A percentile compares a stretch with the other conserved stretches of the same genome.
Evolutionary conservation across 2,797 vertebrate species (phyloP).

Genomic region (Phataginus tetradactyla): DNA sequence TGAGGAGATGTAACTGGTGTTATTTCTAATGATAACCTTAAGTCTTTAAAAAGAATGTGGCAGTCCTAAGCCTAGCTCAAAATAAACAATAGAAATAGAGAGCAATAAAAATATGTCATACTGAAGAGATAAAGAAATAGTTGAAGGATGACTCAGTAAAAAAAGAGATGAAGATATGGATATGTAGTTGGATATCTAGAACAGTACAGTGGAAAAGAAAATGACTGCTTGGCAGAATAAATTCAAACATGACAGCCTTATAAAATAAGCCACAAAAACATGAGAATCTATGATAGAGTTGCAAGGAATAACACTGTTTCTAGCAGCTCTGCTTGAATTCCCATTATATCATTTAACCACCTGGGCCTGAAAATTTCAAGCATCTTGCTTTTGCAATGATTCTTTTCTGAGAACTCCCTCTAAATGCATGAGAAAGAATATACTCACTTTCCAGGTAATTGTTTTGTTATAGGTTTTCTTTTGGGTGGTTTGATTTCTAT

Average conservation of each 20-base stretch:
- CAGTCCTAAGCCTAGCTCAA: neutral
- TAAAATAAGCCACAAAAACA: constrained; percentile 48
- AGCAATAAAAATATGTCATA: constrained; percentile 22
- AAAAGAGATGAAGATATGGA: neutral
- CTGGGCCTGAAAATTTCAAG: constrained; percentile 33
- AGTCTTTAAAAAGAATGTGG: constrained; percentile 16
- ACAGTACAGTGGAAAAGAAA: neutral
- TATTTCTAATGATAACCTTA: neutral
- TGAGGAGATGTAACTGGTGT: neutral
- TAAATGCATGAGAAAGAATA: constrained; percentile 52
- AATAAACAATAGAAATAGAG: neutral
- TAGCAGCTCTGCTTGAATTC: constrained; percentile 49
- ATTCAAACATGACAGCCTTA: constrained; percentile 51
- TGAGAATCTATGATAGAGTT: neutral
- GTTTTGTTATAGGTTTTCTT: constrained; percentile 60
- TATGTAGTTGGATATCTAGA: neutral
- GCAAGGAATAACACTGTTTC: neutral
- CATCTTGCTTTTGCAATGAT: constrained; percentile 45
- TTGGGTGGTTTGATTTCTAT: constrained; percentile 43
- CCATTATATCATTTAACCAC: neutral
- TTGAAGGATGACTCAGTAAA: neutral
- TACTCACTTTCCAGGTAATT: constrained; percentile 63
- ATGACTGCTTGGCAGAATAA: constrained; percentile 43
- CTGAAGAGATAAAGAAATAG: neutral
- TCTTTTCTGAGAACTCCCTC: constrained; percentile 6